A percentile compares a stretch with the other conserved stretches of the same genome.
phyloP scores from a whole-genome alignment of 2,113 vertebrate genomes.

The Orthonyx spaldingii region DNA sequence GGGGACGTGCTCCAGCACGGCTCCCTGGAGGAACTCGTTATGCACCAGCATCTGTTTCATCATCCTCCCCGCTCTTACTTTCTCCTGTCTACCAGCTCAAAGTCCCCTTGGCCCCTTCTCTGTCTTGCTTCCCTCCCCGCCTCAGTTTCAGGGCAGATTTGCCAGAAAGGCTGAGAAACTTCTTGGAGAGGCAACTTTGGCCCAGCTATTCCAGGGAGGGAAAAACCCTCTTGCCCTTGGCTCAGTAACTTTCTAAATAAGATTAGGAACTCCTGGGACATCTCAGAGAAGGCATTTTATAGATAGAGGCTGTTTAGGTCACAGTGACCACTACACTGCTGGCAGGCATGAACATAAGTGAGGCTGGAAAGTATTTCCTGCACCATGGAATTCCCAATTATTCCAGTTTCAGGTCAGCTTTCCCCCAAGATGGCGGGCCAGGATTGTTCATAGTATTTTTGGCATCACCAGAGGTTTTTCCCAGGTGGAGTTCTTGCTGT shows the following conservation, averaged over 20 bases:
- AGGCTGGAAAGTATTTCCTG: not conserved
- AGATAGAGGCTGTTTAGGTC: not conserved
- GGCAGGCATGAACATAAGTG: rapidly evolving
- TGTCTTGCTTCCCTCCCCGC: not conserved
- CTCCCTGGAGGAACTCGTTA: not conserved
- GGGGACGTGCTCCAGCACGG: not conserved
- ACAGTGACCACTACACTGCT: not conserved
- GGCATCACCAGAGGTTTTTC: not conserved
- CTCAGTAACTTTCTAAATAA: not conserved
- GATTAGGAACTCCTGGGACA: not conserved
- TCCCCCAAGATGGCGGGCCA: not conserved
- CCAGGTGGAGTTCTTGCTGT: not conserved
- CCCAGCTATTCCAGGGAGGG: not conserved
- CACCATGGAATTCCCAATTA: not conserved
- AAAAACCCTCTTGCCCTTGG: not conserved
- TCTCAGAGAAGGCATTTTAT: not conserved
- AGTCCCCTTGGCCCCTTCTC: not conserved
- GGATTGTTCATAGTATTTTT: not conserved
- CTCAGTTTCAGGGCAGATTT: not conserved
- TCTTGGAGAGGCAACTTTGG: not conserved
- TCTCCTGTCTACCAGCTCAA: not conserved
- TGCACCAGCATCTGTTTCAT: not conserved
- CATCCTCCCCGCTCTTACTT: not conserved
- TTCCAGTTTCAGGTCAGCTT: not conserved
- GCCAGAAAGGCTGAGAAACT: not conserved